Evolutionary conservation across 2,888 invertebrate species (phyloP).

Genomic region (Caenorhabditis macrosperma): DNA sequence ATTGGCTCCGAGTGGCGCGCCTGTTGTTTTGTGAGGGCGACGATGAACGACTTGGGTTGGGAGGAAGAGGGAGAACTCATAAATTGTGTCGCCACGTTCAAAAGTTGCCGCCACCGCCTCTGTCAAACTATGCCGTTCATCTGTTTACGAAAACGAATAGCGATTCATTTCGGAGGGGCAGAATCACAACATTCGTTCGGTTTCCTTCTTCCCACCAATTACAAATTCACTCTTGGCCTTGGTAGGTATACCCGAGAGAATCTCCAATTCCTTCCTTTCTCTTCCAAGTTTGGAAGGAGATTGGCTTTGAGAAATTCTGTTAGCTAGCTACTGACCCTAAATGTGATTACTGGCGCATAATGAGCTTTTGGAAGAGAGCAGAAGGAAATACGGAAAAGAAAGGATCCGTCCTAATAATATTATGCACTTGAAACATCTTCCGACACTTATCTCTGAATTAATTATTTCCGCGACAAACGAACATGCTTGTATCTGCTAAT

Average conservation of each 20-base stretch:
- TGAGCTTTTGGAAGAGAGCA: constrained; percentile 6
- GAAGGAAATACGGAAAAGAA: neutral
- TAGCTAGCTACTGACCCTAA: constrained; percentile 22
- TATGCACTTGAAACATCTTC: constrained; percentile 47
- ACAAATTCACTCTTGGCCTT: constrained; percentile 49
- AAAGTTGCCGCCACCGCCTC: constrained; percentile 30
- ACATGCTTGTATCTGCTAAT: constrained; percentile 19
- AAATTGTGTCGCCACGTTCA: constrained; percentile 19
- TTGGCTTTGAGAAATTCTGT: constrained; percentile 26
- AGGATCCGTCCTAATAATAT: constrained; percentile 47
- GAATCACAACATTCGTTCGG: neutral
- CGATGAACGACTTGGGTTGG: constrained; percentile 10
- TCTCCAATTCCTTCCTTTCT: neutral
- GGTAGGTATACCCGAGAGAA: constrained; percentile 4
- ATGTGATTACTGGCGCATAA: constrained; percentile 38
- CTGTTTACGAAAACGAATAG: neutral
- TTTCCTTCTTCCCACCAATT: constrained; percentile 25
- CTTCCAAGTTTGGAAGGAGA: constrained; percentile 29
- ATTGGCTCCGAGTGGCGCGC: constrained; percentile 48
- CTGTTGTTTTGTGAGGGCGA: constrained; percentile 45
- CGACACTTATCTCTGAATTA: constrained; percentile 47
- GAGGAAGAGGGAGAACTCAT: constrained; percentile 3
- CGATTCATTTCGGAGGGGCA: neutral
- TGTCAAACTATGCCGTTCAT: constrained; percentile 4
- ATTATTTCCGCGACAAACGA: constrained; percentile 6